These are phyloP conservation scores for Paedocypris micromegethes DNA, from an alignment of 2,797 vertebrate genomes.

Conservation along the genomic window DNA sequence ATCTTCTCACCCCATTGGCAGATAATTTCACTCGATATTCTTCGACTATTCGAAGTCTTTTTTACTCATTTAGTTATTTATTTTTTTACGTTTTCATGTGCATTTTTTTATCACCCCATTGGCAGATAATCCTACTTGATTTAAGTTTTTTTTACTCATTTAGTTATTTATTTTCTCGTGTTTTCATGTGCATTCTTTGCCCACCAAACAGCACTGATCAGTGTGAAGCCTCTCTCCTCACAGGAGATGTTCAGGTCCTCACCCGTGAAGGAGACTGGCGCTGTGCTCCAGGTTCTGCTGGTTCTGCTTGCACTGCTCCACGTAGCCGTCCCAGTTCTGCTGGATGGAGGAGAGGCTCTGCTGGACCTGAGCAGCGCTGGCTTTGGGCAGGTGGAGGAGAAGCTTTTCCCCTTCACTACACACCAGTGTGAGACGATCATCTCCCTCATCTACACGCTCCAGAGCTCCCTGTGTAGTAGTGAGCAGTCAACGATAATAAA, in stretches of 20 bases:
- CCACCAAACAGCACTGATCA: not conserved
- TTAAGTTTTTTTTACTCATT: too few relatives aligned
- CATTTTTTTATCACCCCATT: too few relatives aligned
- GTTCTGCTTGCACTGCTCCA: slow-evolving; percentile 83
- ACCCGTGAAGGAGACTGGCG: slow-evolving; percentile 74
- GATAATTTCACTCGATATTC: too few relatives aligned
- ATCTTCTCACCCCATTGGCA: too few relatives aligned
- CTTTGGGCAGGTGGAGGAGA: slow-evolving; percentile 80
- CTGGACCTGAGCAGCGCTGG: slow-evolving; percentile 79
- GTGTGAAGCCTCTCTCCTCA: not conserved
- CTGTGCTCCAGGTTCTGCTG: slow-evolving; percentile 85
- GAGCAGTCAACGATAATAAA: not conserved
- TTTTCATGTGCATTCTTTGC: not conserved
- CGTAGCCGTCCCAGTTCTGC: slow-evolving; percentile 85
- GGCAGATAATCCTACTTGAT: too few relatives aligned
- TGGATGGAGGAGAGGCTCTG: slow-evolving; percentile 85
- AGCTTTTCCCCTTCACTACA: slow-evolving; percentile 88
- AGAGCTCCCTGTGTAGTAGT: slow-evolving; percentile 71
- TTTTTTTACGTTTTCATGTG: too few relatives aligned
- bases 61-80: too few relatives aligned
- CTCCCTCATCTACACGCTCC: slow-evolving; percentile 81
- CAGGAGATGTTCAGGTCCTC: slow-evolving; percentile 16
- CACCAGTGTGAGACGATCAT: slow-evolving; percentile 77
- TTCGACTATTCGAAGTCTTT: too few relatives aligned
- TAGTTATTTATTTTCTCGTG: too few relatives aligned